Conservation (phyloP, 2,888 invertebrate species). For the Ctena decussata region DNA sequence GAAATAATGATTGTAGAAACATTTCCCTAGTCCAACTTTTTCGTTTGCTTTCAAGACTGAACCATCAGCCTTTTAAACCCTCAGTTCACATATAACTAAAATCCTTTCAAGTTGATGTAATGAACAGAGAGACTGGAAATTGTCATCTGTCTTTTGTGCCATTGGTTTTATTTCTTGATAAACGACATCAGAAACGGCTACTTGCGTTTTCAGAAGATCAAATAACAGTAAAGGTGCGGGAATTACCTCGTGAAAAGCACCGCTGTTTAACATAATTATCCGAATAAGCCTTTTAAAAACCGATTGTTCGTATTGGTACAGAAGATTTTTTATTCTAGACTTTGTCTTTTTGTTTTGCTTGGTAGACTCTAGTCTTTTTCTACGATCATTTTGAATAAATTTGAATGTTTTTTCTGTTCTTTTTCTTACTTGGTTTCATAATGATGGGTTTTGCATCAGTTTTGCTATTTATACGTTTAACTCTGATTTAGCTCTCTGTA, state of each 20-base stretch:
- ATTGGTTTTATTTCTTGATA: conserved; percentile 51
- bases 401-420: neutral
- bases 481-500: conserved; percentile 9
- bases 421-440: neutral
- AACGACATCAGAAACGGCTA: conserved; percentile 42
- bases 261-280: conserved; percentile 29
- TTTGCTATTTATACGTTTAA: neutral
- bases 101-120: conserved; percentile 18
- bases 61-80: conserved; percentile 13
- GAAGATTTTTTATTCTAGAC: too few relatives aligned
- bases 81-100: conserved; percentile 20
- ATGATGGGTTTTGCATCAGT: neutral
- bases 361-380: too few relatives aligned
- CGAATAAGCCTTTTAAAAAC: too few relatives aligned
- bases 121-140: conserved; percentile 1
- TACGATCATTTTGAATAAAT: neutral
- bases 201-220: conserved; percentile 42
- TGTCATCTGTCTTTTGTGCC: conserved; percentile 33
- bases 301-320: too few relatives aligned
- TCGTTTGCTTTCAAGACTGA: neutral
- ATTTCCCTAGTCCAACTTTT: conserved; percentile 11
- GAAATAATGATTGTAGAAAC: too few relatives aligned
- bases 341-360: too few relatives aligned
- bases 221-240: conserved; percentile 41
- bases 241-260: conserved; percentile 23